phyloP scores from a whole-genome alignment of 2,797 vertebrate species.

The Periophthalmus magnuspinnatus region DNA sequence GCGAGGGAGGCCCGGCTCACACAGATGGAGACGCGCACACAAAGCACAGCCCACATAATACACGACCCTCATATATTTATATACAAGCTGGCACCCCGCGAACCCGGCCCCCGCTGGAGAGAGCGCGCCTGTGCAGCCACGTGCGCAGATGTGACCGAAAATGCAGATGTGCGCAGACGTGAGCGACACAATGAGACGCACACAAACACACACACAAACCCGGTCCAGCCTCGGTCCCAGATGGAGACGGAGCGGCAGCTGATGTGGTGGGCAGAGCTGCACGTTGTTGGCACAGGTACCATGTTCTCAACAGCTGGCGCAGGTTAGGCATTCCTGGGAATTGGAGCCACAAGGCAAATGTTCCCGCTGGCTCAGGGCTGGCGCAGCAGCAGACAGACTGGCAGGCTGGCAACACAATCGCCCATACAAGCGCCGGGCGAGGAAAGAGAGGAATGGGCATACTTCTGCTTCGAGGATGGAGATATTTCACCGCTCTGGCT shows the following conservation, averaged over 20 bases:
- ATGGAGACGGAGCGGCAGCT: conserved; percentile 98
- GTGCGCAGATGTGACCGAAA: conserved; percentile 49
- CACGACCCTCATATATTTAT: conserved; percentile 22
- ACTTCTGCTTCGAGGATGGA: conserved; percentile 32
- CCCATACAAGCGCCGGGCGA: conserved; percentile 29
- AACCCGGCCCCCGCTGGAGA: conserved; percentile 29
- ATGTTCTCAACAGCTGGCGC: conserved; percentile 99
- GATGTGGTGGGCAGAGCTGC: conserved; percentile 95
- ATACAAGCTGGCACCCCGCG: conserved; percentile 25
- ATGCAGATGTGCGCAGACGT: conserved; percentile 67
- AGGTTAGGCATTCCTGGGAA: conserved; percentile 99
- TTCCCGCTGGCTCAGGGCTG: conserved; percentile 92
- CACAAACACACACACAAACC: conserved; percentile 32
- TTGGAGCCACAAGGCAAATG: conserved; percentile 99
- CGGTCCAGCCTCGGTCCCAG: conserved; percentile 93
- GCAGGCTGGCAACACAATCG: conserved; percentile 81
- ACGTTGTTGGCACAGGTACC: conserved; percentile 95
- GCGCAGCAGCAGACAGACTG: conserved; percentile 87
- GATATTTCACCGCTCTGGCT: conserved; percentile 2
- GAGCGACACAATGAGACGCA: conserved; percentile 51
- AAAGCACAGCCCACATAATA: conserved; percentile 26
- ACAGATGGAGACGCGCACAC: conserved; percentile 59
- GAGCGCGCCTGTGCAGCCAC: conserved; percentile 37
- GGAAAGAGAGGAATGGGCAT: conserved; percentile 35
- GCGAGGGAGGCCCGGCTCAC: conserved; percentile 85